Evolutionary conservation across 1,140 invertebrate species (phyloP).

Genomic region (Drosophila takahashii): DNA sequence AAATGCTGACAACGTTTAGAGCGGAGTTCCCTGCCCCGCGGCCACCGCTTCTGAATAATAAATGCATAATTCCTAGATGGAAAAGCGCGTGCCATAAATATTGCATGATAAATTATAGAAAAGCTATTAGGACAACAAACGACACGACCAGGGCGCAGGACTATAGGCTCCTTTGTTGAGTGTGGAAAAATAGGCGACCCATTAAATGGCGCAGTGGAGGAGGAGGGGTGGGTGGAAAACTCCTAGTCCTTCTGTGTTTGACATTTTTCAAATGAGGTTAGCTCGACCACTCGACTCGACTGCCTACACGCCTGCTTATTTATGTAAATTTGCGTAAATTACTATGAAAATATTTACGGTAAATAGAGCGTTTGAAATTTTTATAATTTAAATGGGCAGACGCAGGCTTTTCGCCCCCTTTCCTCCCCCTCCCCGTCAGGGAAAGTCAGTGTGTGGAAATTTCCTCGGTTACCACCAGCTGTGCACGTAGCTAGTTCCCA

Average conservation of each 20-base stretch:
- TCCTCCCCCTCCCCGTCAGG: constrained; percentile 22
- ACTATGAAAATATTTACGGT: constrained; percentile 80
- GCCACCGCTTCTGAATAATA: constrained; percentile 68
- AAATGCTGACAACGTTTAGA: constrained; percentile 73
- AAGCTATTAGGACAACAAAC: constrained; percentile 81
- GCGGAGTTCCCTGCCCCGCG: background rate
- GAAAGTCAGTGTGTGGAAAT: constrained; percentile 45
- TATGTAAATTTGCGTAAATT: constrained; percentile 81
- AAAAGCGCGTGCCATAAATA: constrained; percentile 82
- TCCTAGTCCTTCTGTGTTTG: constrained; percentile 61
- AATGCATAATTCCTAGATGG: constrained; percentile 80
- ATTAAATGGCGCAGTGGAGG: constrained; percentile 53
- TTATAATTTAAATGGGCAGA: constrained; percentile 65
- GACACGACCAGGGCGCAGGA: constrained; percentile 31
- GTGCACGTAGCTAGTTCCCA: constrained; percentile 49
- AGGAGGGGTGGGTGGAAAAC: background rate
- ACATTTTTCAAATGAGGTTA: constrained; percentile 81
- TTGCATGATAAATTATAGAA: constrained; percentile 82
- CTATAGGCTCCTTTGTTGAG: constrained; percentile 49
- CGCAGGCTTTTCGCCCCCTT: constrained; percentile 25
- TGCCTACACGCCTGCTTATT: constrained; percentile 54
- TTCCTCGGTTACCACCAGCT: constrained; percentile 45
- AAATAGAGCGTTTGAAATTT: constrained; percentile 80
- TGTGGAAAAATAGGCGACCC: constrained; percentile 50
- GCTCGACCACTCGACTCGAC: constrained; percentile 6